Evolutionary conservation across 2,888 invertebrate species (phyloP), one percentile per base, ranked within the genome.

Genomic region (Schizaphis graminum): DNA sequence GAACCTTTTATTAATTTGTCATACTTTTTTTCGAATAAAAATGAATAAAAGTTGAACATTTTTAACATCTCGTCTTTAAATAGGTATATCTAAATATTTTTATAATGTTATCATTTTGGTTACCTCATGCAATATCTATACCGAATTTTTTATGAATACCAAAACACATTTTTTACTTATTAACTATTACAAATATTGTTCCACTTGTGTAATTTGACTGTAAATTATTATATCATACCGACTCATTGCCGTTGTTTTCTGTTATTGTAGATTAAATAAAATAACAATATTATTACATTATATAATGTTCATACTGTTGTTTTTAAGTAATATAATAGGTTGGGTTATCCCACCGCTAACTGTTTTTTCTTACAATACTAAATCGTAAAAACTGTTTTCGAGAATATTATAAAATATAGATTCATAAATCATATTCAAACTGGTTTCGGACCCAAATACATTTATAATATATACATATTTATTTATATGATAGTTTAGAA

Each of bases 341-440:
- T 61, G 28, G 4, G 61, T 77, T 77, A 35, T 1, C 67, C 5
- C 16, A 28, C 21, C 3, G 3, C 3, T 49, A 28, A 13, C 11
- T 7, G 28, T 89, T 56, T 89, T 41, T 89, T 56, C 41, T 16
- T 41, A 44, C 44, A 61, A 10, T 4, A 67, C 67, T 67, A 67
- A 67, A n/a, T 47, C n/a, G 61, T 61, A 47, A 47, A 91, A 91
- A 49, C 49, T 26, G 21, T 53, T 41, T 26, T 41, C 13, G 16
- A 84, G 84, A 84, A 84, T 84, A 41, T 91, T 91, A 53, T 84
- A 91, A 84, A 84, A 53, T 53, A 53, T 91, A 84, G 28, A 47
- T 77, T 53, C 28, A 56, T 85, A 84, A 91, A 91, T 91, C 56
- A 84, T 91, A 56, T 91, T 85, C 28, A 91, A 91, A 91, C 91